Percentiles rank a stretch among this genome's conserved stretches.
Conservation (phyloP, 2,888 invertebrate genomes). For the Troides helena region DNA sequence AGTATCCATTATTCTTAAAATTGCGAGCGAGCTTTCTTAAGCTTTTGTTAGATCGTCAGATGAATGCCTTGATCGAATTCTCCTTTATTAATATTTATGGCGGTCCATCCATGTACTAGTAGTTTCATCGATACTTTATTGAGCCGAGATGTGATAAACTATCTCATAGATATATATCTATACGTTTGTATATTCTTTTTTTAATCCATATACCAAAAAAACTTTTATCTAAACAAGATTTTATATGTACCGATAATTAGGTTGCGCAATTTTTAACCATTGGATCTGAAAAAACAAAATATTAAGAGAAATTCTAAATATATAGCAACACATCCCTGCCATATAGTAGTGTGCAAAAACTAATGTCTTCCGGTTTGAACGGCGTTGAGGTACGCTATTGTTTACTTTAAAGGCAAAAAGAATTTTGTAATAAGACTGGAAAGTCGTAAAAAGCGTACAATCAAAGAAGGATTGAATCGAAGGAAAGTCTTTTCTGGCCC, state of each 20-base stretch:
- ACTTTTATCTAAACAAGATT: no score
- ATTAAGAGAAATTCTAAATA: no score
- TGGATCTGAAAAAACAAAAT: no score
- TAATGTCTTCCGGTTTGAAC: no score
- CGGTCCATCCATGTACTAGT: background rate
- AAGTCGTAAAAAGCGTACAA: background rate
- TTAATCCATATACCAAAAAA: background rate
- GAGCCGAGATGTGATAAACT: background rate
- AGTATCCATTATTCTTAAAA: conserved; percentile 13
- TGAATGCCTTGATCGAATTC: conserved; percentile 7
- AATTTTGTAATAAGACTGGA: background rate
- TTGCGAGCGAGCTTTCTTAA: conserved; percentile 5
- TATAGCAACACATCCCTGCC: no score
- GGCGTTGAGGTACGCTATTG: no score
- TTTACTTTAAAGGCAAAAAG: background rate
- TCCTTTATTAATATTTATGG: conserved; percentile 20
- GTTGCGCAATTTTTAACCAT: no score
- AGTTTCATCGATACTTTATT: background rate
- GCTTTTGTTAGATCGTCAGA: conserved; percentile 16
- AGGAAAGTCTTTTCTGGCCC: background rate
- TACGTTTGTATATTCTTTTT: background rate
- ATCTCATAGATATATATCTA: background rate
- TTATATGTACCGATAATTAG: background rate
- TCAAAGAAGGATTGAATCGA: background rate
- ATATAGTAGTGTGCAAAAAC: no score